Evolutionary conservation across 2,113 vertebrate species (phyloP).

Genomic region (Phalacrocorax brasilianus): DNA sequence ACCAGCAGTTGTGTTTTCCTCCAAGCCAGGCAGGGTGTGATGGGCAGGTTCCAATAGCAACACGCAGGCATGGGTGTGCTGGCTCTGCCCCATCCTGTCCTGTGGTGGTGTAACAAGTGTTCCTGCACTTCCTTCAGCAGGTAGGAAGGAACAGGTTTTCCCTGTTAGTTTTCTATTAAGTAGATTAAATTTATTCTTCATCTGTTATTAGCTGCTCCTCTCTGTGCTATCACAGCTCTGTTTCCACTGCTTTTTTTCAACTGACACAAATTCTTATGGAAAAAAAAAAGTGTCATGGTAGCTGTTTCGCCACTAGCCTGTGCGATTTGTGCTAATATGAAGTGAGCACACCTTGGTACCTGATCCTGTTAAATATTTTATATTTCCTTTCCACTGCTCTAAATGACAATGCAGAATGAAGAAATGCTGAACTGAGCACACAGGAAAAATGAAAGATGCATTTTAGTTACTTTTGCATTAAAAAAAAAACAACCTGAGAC

Average conservation of each 20-base stretch:
- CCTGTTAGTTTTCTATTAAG: not conserved
- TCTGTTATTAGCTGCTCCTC: not conserved
- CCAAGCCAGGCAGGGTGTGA: not conserved
- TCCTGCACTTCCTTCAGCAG: not conserved
- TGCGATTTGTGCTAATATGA: not conserved
- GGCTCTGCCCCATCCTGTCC: fast-evolving
- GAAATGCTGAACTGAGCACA: not conserved
- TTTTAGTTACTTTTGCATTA: not conserved
- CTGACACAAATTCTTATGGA: not conserved
- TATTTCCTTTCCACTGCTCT: not conserved
- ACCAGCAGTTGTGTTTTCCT: not conserved
- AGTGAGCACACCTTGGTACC: not conserved
- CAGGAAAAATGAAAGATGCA: not conserved
- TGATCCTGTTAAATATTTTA: not conserved
- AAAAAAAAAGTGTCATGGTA: not conserved
- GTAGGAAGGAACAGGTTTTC: not conserved
- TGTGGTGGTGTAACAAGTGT: not conserved
- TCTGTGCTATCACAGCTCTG: not conserved
- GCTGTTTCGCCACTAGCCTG: not conserved
- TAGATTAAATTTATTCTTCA: not conserved
- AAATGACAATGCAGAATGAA: not conserved
- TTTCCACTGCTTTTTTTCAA: not conserved
- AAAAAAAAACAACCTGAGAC: not conserved
- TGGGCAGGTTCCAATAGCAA: not conserved
- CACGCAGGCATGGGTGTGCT: not conserved